A percentile compares a stretch with the other conserved stretches of the same genome.
Conservation (phyloP, 2,113 vertebrate genomes). For the Mirza zaza region DNA sequence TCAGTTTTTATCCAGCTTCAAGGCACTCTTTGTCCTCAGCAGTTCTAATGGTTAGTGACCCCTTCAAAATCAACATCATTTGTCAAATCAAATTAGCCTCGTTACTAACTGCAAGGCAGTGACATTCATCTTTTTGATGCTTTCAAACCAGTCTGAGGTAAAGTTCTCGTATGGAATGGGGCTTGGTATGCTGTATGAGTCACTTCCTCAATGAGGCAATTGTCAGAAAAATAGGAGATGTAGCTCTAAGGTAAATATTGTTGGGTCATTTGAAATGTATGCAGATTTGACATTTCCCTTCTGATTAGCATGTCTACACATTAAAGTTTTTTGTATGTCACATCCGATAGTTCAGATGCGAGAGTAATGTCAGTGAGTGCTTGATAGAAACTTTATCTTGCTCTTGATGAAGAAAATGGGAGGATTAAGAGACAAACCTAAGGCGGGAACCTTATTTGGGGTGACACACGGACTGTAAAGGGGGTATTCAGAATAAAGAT, state of each 20-base stretch:
- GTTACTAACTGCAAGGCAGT: conserved; percentile 88
- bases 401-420: conserved; percentile 77
- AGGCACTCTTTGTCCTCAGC: conserved; percentile 85
- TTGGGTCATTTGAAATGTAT: conserved; percentile 94
- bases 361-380: conserved; percentile 85
- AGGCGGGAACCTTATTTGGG: conserved; percentile 57
- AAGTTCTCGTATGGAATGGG: conserved; percentile 87
- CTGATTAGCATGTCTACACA: conserved; percentile 94
- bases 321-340: conserved; percentile 88
- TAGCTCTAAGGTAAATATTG: conserved; percentile 92
- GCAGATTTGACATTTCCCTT: conserved; percentile 98
- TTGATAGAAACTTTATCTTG: conserved; percentile 80
- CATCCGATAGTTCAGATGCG: conserved; percentile 83
- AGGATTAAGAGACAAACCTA: conserved; percentile 70
- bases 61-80: conserved; percentile 88
- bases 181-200: conserved; percentile 90
- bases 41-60: conserved; percentile 87
- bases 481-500: not conserved
- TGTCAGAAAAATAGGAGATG: conserved; percentile 91
- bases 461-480: not conserved
- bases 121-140: conserved; percentile 88
- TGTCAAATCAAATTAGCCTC: conserved; percentile 93
- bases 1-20: conserved; percentile 86
- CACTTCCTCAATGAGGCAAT: conserved; percentile 91
- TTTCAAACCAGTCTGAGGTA: conserved; percentile 85